phyloP scores from a whole-genome alignment of 2,797 vertebrate species.

The Anguilla obscura region DNA sequence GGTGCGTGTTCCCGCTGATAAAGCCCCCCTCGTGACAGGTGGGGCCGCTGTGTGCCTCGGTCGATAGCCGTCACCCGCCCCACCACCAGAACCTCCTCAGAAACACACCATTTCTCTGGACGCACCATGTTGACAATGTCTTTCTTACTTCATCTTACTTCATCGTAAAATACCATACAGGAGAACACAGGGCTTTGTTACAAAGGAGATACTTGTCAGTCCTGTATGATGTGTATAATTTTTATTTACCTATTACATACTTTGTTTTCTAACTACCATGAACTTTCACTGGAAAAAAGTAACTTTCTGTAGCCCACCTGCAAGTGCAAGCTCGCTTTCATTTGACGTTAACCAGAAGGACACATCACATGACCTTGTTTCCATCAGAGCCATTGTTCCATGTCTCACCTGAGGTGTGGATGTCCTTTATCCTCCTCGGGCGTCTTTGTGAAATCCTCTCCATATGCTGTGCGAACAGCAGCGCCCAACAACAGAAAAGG shows the following conservation, averaged over 20 bases:
- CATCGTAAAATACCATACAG: neutral
- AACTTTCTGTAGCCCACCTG: neutral
- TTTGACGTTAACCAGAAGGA: neutral
- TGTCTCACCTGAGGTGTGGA: neutral
- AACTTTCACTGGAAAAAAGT: neutral
- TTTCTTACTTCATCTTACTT: neutral
- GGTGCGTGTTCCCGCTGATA: slow-evolving; percentile 13
- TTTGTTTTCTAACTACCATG: neutral
- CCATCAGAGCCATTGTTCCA: neutral
- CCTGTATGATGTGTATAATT: neutral
- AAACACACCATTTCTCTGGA: neutral
- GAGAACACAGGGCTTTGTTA: neutral
- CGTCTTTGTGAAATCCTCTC: neutral
- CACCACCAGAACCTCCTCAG: neutral
- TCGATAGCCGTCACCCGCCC: neutral
- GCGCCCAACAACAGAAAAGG: neutral
- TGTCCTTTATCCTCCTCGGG: neutral
- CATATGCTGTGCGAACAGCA: neutral
- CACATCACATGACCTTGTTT: neutral
- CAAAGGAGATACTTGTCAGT: neutral
- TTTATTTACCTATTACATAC: no score
- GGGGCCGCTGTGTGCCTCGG: neutral
- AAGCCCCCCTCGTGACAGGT: neutral
- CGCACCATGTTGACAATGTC: neutral
- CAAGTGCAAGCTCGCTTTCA: neutral